Base-by-base conservation (phyloP, 1,140 invertebrate species). In the Aphidius ervi region DNA sequence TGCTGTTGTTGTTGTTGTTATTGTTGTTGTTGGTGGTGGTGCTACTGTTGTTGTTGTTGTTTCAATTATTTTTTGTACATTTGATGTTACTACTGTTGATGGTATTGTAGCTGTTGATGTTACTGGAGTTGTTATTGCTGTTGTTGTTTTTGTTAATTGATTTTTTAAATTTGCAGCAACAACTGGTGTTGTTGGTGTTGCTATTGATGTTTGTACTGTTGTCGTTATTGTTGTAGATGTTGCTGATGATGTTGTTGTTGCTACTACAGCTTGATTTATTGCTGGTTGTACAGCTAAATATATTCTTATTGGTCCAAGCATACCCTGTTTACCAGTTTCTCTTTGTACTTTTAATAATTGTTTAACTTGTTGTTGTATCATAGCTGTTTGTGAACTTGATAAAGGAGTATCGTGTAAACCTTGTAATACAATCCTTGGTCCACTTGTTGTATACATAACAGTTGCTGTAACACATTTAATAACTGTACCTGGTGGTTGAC, bases 351-450 rank as follows among this genome's bases (percentile, higher is more conserved):
- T 93, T 42, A 93, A 78, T 42, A 93, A 73, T 71, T 93, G 90
- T 77, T 93, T 93, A 2, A 94, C 91, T 81, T 94, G 91, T 66
- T 91, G 88, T 68, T 93, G 91, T 0, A 94, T 89, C 61, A 90
- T 82, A 0, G 86, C 83, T 53, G 93, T 69, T 74, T 94, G 91
- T 61, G 91, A 88, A 3, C 85, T 86, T 0, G 91, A 90, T 62
- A 94, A 88, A 63, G 91, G 88, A 52, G 89, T 86, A 1, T 90
- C 89, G 62, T 91, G 88, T 5, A 93, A 74, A 5, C 91, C 91
- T 73, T 93, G 91, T 16, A 94, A 70, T 5, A 93, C 89, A 63
- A 94, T 93, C 59, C 90, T 82, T 4, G 91, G 91, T 0, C 91
- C 91, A 43, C 85, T 84, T 0, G 90, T 92, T 31, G 23, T 31